phyloP scores from a whole-genome alignment of 2,888 invertebrate genomes.

The Malacosoma neustria region DNA sequence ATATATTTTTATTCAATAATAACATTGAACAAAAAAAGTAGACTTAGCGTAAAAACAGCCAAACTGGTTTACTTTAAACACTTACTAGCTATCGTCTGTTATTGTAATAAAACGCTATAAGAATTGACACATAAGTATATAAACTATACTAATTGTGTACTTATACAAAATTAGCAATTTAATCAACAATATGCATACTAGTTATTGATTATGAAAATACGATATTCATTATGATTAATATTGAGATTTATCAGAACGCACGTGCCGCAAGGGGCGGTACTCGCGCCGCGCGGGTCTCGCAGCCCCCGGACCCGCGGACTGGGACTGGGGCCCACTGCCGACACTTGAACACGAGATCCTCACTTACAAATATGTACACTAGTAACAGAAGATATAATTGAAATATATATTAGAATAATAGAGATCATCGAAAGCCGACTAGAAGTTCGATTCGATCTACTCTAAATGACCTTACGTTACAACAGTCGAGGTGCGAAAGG shows the following conservation, averaged over 20 bases:
- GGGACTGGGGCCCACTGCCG: slow-evolving; percentile 16
- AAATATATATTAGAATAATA: slow-evolving; percentile 55
- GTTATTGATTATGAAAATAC: slow-evolving; percentile 71
- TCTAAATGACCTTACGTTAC: slow-evolving; percentile 51
- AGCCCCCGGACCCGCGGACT: slow-evolving; percentile 15
- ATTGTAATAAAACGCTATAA: slow-evolving; percentile 74
- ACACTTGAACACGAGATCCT: slow-evolving; percentile 50
- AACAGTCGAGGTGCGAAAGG: slow-evolving; percentile 18
- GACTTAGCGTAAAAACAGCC: slow-evolving; percentile 52
- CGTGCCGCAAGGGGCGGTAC: slow-evolving; percentile 14
- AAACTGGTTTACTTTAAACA: slow-evolving; percentile 65
- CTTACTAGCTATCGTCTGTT: slow-evolving; percentile 72
- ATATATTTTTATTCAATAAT: neutral
- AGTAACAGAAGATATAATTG: slow-evolving; percentile 53
- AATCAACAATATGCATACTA: slow-evolving; percentile 68
- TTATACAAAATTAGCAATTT: slow-evolving; percentile 72
- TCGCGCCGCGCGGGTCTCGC: slow-evolving; percentile 17
- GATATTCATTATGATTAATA: slow-evolving; percentile 48
- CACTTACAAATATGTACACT: slow-evolving; percentile 45
- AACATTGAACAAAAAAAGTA: slow-evolving; percentile 26
- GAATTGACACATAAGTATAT: slow-evolving; percentile 77
- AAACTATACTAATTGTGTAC: slow-evolving; percentile 75
- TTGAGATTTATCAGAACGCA: slow-evolving; percentile 42
- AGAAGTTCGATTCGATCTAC: slow-evolving; percentile 65
- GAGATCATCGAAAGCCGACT: slow-evolving; percentile 72